Conservation (phyloP, 2,888 invertebrate genomes). For the Eristalis arbustorum region DNA sequence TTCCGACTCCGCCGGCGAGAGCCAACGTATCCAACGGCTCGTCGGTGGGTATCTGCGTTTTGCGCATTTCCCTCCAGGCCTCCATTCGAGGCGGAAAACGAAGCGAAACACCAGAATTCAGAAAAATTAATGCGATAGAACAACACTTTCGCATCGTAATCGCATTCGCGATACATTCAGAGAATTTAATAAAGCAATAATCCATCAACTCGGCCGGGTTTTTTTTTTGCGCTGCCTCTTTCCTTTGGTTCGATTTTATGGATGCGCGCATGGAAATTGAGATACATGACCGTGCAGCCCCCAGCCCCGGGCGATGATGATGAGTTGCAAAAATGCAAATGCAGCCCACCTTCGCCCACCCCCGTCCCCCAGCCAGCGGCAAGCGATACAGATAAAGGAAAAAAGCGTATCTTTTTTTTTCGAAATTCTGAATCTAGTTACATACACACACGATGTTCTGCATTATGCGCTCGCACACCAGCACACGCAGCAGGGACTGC, state of each 20-base stretch:
- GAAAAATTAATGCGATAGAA: conserved; percentile 46
- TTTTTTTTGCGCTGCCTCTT: background rate
- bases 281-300: background rate
- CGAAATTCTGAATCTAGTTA: conserved; percentile 32
- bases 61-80: background rate
- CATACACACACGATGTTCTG: conserved; percentile 34
- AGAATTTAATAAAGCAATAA: conserved; percentile 39
- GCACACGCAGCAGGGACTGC: background rate
- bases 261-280: conserved; percentile 9
- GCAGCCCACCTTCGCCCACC: background rate
- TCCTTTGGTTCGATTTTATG: conserved; percentile 21
- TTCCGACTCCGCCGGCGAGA: background rate
- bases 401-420: background rate
- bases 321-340: conserved; percentile 39
- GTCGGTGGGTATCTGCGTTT: background rate
- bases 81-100: too few relatives aligned
- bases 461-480: conserved; percentile 39
- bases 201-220: conserved; percentile 14
- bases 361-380: background rate
- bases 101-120: conserved; percentile 8
- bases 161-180: conserved; percentile 29
- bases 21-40: background rate
- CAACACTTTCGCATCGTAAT: conserved; percentile 42
- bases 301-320: background rate
- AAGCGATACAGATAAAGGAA: background rate